Base-by-base conservation (phyloP, 2,797 vertebrate genomes). In the Pipistrellus kuhlii region DNA sequence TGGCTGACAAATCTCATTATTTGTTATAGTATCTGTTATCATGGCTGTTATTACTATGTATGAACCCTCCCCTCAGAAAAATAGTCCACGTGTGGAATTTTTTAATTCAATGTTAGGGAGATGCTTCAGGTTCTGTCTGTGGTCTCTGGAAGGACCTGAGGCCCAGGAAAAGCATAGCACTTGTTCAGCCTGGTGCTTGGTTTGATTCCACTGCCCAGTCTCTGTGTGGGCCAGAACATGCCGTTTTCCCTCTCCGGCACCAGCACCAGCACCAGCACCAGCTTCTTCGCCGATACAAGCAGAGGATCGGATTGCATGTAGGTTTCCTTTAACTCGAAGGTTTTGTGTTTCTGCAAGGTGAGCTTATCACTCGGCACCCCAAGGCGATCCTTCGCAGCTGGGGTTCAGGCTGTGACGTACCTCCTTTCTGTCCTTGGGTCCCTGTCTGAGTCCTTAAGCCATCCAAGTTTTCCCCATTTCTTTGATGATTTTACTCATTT, bases 311-410 rank as follows among this genome's bases (percentile, higher is more conserved):
- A 8, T 81, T 85, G 4, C n/a, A 1, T 4, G 8, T 27, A 71
- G 41, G 64, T 91, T 55, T 86, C 72, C 85, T 71, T 87, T 64
- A 46, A 89, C 82, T 7, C 30, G 64, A 3, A 62, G 35, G 82
- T 62, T 76, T 85, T 72, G 9, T 27, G n/a, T 81, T 89, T 87
- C 87, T 80, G 62, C 21, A 71, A 86, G 85, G 32, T 69, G 38
- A 91, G 68, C 69, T 81, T 38, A 7, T 77, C 46, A 59, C 73
- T 57, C 6, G 1, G 53, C 44, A 30, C 41, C 46, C 30, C 0
- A 5, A 2, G 75, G 13, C 0, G 2, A n/a, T 57, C 46, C 13
- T 88, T 90, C 53, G 75, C 83, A 62, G 53, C n/a, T 5, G 0
- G 20, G 57, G 14, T 57, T 38, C 41, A 1, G 64, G 41, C 35